These are phyloP conservation scores for Osmerus mordax DNA, from an alignment of 2,113 vertebrate species.

Conservation along the genomic window DNA sequence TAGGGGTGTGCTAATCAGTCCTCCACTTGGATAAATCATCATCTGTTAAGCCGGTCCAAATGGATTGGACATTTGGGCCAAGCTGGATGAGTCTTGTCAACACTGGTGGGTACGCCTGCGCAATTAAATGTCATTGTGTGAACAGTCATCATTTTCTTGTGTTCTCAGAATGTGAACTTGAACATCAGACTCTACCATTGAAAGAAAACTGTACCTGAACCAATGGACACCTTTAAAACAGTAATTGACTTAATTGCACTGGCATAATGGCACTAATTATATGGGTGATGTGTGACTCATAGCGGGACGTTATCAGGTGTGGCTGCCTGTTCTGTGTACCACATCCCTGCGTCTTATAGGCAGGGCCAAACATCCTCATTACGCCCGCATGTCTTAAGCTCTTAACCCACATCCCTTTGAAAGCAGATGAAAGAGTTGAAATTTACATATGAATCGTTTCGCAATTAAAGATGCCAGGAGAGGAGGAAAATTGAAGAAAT, in stretches of 20 bases:
- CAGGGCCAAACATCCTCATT: slow-evolving; percentile 34
- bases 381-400: slow-evolving; percentile 33
- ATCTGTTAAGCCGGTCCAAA: neutral
- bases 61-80: neutral
- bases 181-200: no score
- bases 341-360: slow-evolving; percentile 10
- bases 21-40: neutral
- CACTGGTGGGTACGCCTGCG: neutral
- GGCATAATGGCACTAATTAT: slow-evolving; percentile 15
- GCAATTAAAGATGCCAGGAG: slow-evolving; percentile 28
- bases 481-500: slow-evolving; percentile 11
- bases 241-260: no score
- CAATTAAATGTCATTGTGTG: neutral
- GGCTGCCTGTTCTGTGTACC: slow-evolving; percentile 15
- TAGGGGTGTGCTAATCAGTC: neutral
- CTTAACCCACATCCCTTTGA: slow-evolving; percentile 44
- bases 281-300: slow-evolving; percentile 16
- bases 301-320: slow-evolving; percentile 6
- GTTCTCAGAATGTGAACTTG: no score
- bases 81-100: neutral
- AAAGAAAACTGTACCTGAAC: no score
- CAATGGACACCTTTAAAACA: no score
- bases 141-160: neutral
- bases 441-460: slow-evolving; percentile 47
- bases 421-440: slow-evolving; percentile 40